Percentiles rank a stretch among this genome's conserved stretches.
These are phyloP conservation scores for Beroe forskalii DNA, from an alignment of 37 sponge, comb jelly and placozoan genomes.

Conservation along the genomic window DNA sequence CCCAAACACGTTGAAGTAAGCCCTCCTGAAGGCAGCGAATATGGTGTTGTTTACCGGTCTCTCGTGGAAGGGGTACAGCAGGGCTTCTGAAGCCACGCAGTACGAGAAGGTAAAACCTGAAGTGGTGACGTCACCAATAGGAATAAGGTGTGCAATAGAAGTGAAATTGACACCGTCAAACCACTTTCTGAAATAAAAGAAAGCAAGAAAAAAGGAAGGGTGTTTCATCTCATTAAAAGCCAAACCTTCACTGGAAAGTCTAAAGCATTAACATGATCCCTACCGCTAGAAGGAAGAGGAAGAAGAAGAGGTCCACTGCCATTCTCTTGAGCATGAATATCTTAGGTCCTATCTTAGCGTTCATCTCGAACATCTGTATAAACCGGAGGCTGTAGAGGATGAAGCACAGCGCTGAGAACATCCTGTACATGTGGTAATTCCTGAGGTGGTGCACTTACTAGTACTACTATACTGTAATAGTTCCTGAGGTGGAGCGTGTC, in stretches of 20 bases:
- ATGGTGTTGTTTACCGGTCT: slow-evolving; percentile 37
- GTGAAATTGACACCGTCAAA: too few relatives aligned
- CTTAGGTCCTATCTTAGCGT: slow-evolving; percentile 56
- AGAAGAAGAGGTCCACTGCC: slow-evolving; percentile 54
- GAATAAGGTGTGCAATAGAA: too few relatives aligned
- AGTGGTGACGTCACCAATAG: too few relatives aligned
- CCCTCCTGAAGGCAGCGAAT: slow-evolving; percentile 52
- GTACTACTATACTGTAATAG: too few relatives aligned
- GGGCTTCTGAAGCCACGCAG: slow-evolving; percentile 63
- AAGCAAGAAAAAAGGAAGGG: too few relatives aligned
- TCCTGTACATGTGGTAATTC: slow-evolving; percentile 41
- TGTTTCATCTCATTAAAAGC: too few relatives aligned
- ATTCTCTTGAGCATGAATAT: slow-evolving; percentile 54
- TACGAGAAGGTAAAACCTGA: slow-evolving; percentile 45
- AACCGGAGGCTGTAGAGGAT: slow-evolving; percentile 63
- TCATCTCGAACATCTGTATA: slow-evolving; percentile 64
- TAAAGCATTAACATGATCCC: too few relatives aligned
- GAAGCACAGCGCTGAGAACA: slow-evolving; percentile 36
- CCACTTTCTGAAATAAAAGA: too few relatives aligned
- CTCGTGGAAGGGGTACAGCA: slow-evolving; percentile 52
- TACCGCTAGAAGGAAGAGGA: slow-evolving; percentile 54
- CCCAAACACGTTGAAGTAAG: slow-evolving; percentile 59
- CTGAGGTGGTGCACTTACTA: too few relatives aligned
- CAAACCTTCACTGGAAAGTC: too few relatives aligned
- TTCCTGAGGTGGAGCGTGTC: too few relatives aligned